Evolutionary conservation across 2,113 vertebrate genomes (phyloP), one percentile per base, ranked within the genome.

Genomic region (Catagonus wagneri): DNA sequence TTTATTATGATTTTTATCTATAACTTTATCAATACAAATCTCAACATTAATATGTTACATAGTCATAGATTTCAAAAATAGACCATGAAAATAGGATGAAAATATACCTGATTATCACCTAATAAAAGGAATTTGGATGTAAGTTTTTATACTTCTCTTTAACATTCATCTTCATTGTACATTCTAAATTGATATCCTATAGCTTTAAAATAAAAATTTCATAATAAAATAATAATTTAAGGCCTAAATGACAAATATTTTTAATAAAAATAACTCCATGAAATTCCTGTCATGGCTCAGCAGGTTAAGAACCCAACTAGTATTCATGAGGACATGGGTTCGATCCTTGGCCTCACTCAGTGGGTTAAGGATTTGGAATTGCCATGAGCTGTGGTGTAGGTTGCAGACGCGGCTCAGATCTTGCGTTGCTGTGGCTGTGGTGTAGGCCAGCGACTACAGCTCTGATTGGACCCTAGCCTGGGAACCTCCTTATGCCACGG

Each of bases 191-290:
- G 29, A 92, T 72, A 68, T 44, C 39, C 44, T 97, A 2, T 65
- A 65, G 76, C 39, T 95, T 92, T 80, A 39, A 93, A 78, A 56
- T 94, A 85, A 96, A 93, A 93, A 69, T 86, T 25, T n/a, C 32
- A 29, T 52, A 44, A 50, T 66, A 63, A 61, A 94, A 89, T 78
- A 52, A 1, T 22, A 93, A 25, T 72, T 92, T 76, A 87, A 83
- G 94, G 79, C 16, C 60, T 72, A 93, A 76, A 36, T 87, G 50
- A 29, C 19, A 90, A n/a, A 66, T 89, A 69, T 50, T 96, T 90
- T 93, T 50, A 86, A 66, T 92, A 66, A 95, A 94, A 83, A 79
- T 44, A 84, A 78, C 19, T 15, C 32, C n/a, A n/a, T n/a, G n/a
- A n/a, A n/a, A n/a, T n/a, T 44, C 44, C 44, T 44, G 44, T 44